Conservation (phyloP, 2,113 vertebrate species). For the Oplegnathus fasciatus region DNA sequence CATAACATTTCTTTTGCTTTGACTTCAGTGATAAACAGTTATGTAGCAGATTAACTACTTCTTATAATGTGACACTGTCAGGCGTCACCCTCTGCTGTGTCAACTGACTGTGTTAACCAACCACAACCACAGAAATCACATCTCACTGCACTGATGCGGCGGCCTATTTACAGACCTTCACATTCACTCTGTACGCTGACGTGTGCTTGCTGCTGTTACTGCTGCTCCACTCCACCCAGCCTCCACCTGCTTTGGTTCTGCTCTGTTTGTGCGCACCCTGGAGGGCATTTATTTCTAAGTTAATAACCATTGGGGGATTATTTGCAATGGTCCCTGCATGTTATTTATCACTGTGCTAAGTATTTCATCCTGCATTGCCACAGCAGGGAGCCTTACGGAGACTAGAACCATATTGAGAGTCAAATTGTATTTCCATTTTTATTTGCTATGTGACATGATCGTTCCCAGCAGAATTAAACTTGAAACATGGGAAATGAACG, state of each 20-base stretch:
- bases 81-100: constrained; percentile 9
- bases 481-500: background rate
- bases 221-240: constrained; percentile 57
- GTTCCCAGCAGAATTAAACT: constrained; percentile 3
- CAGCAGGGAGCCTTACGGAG: constrained; percentile 21
- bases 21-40: background rate
- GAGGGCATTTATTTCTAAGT: constrained; percentile 68
- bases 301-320: constrained; percentile 64
- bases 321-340: constrained; percentile 56
- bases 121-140: constrained; percentile 39
- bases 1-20: background rate
- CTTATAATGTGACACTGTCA: background rate
- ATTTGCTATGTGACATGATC: constrained; percentile 8
- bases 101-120: constrained; percentile 15
- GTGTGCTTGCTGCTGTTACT: constrained; percentile 41
- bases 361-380: constrained; percentile 41
- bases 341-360: constrained; percentile 43
- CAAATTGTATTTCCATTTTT: constrained; percentile 29
- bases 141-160: constrained; percentile 50
- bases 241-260: constrained; percentile 61
- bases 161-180: constrained; percentile 45
- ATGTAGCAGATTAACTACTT: background rate
- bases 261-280: constrained; percentile 49
- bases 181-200: constrained; percentile 25
- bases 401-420: constrained; percentile 2